Conservation (phyloP, 2,888 invertebrate species). For the Erebia epiphron region DNA sequence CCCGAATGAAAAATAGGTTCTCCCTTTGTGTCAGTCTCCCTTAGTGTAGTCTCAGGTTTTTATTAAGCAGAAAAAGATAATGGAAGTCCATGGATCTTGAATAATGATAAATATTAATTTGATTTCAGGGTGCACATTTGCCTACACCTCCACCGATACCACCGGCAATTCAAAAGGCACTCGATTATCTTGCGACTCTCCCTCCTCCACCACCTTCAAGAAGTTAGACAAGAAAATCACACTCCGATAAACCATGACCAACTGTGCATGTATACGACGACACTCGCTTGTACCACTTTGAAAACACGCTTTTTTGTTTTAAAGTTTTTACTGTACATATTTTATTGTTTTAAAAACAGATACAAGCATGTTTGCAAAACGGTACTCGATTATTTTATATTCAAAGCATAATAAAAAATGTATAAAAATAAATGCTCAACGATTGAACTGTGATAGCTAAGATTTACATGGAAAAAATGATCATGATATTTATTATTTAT, state of each 20-base stretch:
- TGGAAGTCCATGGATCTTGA: too few relatives aligned
- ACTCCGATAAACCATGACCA: conserved; percentile 31
- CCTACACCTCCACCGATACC: conserved; percentile 91
- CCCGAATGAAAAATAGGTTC: too few relatives aligned
- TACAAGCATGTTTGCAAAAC: conserved; percentile 55
- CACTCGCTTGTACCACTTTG: conserved; percentile 58
- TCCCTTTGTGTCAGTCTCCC: too few relatives aligned
- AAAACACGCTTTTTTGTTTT: conserved; percentile 46
- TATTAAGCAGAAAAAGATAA: too few relatives aligned
- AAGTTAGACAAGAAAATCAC: conserved; percentile 47
- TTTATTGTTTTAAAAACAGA: conserved; percentile 38
- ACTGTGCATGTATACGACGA: conserved; percentile 37
- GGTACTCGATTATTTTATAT: conserved; percentile 51
- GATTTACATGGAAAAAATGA: conserved; percentile 60
- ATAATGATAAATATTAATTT: conserved; percentile 4
- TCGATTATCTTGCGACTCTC: conserved; percentile 87
- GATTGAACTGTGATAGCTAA: conserved; percentile 80
- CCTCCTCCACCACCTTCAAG: conserved; percentile 78
- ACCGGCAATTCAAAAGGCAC: conserved; percentile 88
- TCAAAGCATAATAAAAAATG: conserved; percentile 61
- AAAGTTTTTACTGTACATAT: conserved; percentile 32
- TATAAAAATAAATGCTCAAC: conserved; percentile 64
- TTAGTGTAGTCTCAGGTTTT: too few relatives aligned
- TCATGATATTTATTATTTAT: conserved; percentile 64
- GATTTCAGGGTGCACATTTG: conserved; percentile 86